Evolutionary conservation across 2,888 invertebrate species (phyloP).

Genomic region (Cataglyphis albicans): DNA sequence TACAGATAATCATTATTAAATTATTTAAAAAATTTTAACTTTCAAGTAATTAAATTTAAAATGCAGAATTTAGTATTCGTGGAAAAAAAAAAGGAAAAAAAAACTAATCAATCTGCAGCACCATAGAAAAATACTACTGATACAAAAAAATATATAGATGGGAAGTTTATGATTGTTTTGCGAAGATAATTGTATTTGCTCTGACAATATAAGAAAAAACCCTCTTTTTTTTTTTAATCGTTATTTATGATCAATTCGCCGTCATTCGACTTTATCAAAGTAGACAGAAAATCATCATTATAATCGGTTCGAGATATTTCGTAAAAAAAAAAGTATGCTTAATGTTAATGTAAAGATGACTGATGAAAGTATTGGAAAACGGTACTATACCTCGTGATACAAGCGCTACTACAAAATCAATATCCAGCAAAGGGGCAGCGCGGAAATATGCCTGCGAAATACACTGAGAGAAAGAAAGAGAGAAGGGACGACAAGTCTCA

Average conservation of each 20-base stretch:
- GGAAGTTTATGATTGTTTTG: not conserved
- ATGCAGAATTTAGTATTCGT: not conserved
- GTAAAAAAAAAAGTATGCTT: slow-evolving; percentile 32
- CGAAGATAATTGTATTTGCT: slow-evolving; percentile 3
- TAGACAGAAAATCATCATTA: slow-evolving; percentile 19
- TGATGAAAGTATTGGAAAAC: slow-evolving; percentile 53
- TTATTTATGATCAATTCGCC: not conserved
- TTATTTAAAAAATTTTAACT: not conserved
- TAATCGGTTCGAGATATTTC: not conserved
- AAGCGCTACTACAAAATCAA: slow-evolving; percentile 51
- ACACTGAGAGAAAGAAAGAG: slow-evolving; percentile 15
- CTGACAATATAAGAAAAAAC: not conserved
- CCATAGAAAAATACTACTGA: not conserved
- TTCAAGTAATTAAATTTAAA: slow-evolving; percentile 1
- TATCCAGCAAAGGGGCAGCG: slow-evolving; percentile 45
- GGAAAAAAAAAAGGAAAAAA: too few relatives aligned
- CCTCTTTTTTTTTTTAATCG: not conserved
- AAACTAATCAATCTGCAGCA: not conserved
- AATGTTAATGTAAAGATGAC: slow-evolving; percentile 17
- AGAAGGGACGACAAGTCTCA: slow-evolving; percentile 47
- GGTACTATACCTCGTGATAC: slow-evolving; percentile 25
- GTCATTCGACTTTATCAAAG: slow-evolving; percentile 10
- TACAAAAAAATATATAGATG: not conserved
- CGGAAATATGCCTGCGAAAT: slow-evolving; percentile 54
- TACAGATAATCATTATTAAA: not conserved